phyloP scores from a whole-genome alignment of 2,888 invertebrate genomes.

The Caradrina clavipalpis region DNA sequence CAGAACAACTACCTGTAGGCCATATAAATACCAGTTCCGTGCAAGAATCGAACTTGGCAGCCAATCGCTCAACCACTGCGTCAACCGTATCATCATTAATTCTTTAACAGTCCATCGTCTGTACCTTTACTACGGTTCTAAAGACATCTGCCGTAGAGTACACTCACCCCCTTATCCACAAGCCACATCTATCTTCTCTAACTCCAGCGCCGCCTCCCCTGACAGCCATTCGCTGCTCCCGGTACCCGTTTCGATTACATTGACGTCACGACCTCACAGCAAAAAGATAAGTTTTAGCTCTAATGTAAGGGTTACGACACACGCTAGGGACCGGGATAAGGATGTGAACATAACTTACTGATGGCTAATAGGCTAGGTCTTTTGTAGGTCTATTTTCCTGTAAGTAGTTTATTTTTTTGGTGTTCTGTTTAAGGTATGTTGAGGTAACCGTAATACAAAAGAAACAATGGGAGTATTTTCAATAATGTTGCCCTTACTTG shows the following conservation, averaged over 20 bases:
- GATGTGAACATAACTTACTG: constrained; percentile 66
- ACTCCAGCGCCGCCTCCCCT: constrained; percentile 65
- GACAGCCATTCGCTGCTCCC: constrained; percentile 76
- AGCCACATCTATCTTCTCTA: constrained; percentile 52
- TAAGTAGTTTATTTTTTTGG: background rate
- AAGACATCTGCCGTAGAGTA: background rate
- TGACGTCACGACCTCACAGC: constrained; percentile 78
- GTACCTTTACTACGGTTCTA: no score
- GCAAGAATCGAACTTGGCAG: no score
- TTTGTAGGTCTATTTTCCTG: constrained; percentile 13
- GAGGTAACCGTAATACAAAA: background rate
- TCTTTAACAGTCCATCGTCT: no score
- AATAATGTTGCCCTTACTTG: no score
- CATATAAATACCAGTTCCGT: no score
- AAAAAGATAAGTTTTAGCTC: constrained; percentile 84
- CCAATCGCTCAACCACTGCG: no score
- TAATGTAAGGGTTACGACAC: constrained; percentile 80
- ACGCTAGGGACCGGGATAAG: constrained; percentile 68
- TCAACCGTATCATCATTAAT: no score
- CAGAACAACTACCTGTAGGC: no score
- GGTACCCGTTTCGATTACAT: constrained; percentile 83
- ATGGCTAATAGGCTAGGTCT: constrained; percentile 65
- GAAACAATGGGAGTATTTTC: no score
- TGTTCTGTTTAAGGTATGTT: background rate
- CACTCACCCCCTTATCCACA: background rate